A percentile compares a stretch with the other conserved stretches of the same genome.
phyloP scores from a whole-genome alignment of 2,888 invertebrate species.

The Polydesmus complanatus region DNA sequence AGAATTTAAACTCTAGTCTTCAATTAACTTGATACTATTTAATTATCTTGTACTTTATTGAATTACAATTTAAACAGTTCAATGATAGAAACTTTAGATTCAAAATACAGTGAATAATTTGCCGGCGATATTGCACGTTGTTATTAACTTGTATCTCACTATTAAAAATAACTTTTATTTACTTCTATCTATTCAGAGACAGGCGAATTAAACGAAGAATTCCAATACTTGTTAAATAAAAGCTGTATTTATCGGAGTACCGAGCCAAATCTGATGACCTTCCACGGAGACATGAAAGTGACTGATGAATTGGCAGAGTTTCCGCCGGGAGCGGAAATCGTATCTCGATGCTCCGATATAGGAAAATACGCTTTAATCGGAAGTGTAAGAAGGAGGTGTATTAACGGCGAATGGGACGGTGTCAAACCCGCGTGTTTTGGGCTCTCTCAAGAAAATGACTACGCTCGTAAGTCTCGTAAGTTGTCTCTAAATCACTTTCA shows the following conservation, averaged over 20 bases:
- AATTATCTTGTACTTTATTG: no score
- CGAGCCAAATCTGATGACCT: constrained; percentile 64
- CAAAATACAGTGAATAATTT: no score
- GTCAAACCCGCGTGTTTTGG: constrained; percentile 62
- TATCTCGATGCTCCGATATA: constrained; percentile 61
- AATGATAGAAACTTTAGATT: not conserved
- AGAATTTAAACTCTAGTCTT: no score
- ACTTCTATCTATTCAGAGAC: constrained; percentile 1
- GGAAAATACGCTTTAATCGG: constrained; percentile 77
- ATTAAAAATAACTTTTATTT: not conserved
- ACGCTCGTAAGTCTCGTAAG: constrained; percentile 50
- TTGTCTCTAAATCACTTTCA: not conserved
- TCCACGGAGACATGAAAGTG: constrained; percentile 63
- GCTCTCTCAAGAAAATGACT: constrained; percentile 71
- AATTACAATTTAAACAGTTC: not conserved
- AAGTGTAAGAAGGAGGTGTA: constrained; percentile 52
- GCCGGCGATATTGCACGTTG: no score
- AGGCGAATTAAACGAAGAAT: constrained; percentile 17
- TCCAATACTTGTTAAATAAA: constrained; percentile 39
- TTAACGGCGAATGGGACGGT: constrained; percentile 68
- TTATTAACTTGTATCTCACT: no score
- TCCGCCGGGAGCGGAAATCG: constrained; percentile 54
- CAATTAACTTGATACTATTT: no score
- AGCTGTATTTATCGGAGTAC: constrained; percentile 62
- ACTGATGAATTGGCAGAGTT: constrained; percentile 62